A percentile compares a stretch with the other conserved stretches of the same genome.
Conservation (phyloP, 2,888 invertebrate species). For the Julus scanicus region DNA sequence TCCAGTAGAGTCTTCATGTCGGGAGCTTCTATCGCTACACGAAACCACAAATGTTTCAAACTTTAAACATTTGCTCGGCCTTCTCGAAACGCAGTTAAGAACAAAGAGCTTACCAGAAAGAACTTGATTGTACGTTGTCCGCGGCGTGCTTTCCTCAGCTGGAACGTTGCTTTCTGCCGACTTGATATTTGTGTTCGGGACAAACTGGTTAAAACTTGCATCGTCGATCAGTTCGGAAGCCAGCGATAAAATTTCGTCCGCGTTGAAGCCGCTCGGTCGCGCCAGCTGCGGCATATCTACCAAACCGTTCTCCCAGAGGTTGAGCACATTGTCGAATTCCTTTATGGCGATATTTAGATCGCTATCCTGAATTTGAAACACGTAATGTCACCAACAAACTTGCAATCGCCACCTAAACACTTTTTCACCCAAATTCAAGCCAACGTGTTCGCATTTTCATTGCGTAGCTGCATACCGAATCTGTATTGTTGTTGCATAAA, state of each 20-base stretch:
- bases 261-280: not conserved
- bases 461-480: not conserved
- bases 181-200: not conserved
- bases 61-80: not conserved
- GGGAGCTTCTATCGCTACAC: not conserved
- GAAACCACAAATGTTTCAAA: not conserved
- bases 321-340: slow-evolving; percentile 23
- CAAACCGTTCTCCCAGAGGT: not conserved
- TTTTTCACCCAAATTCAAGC: not conserved
- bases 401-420: not conserved
- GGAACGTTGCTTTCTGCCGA: not conserved
- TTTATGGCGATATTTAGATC: not conserved
- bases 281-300: not conserved
- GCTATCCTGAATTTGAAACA: not conserved
- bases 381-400: not conserved
- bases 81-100: not conserved
- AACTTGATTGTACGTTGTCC: not conserved
- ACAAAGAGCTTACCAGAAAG: not conserved
- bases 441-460: not conserved
- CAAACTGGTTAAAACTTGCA: not conserved
- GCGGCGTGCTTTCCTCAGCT: not conserved
- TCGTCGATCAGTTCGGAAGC: not conserved
- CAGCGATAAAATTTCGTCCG: not conserved
- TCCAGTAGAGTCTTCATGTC: not conserved
- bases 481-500: too few relatives aligned